Evolutionary conservation across 2,797 vertebrate genomes (phyloP).

Genomic region (Lutjanus argentimaculatus): DNA sequence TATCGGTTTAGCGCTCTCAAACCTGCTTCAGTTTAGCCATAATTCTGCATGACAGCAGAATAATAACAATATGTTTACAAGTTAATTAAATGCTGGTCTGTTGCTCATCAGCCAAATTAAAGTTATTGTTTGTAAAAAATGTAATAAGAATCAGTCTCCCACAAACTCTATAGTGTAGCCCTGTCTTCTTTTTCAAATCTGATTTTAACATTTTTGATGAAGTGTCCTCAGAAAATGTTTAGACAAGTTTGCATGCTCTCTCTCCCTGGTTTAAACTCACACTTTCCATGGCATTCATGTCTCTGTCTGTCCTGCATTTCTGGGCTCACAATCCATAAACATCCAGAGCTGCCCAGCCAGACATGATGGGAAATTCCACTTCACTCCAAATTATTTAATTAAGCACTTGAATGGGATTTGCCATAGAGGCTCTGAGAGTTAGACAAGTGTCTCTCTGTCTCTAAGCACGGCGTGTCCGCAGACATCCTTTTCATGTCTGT

Average conservation of each 20-base stretch:
- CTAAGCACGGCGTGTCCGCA: slow-evolving; percentile 32
- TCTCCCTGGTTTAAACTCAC: slow-evolving; percentile 39
- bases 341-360: slow-evolving; percentile 49
- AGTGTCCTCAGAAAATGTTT: slow-evolving; percentile 30
- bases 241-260: slow-evolving; percentile 38
- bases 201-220: slow-evolving; percentile 14
- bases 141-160: background rate
- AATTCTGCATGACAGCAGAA: background rate
- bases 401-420: slow-evolving; percentile 63
- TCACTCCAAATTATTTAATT: slow-evolving; percentile 72
- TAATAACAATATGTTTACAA: slow-evolving; percentile 10
- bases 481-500: slow-evolving; percentile 37
- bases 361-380: slow-evolving; percentile 74
- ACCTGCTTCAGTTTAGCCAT: slow-evolving; percentile 5
- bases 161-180: background rate
- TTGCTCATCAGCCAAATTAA: slow-evolving; percentile 9
- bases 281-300: slow-evolving; percentile 51
- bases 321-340: slow-evolving; percentile 53
- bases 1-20: background rate
- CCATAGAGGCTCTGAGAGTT: slow-evolving; percentile 41
- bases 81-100: slow-evolving; percentile 14
- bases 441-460: slow-evolving; percentile 67
- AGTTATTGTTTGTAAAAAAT: slow-evolving; percentile 12
- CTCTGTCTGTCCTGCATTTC: slow-evolving; percentile 47
- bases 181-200: background rate